Base-by-base conservation (phyloP, 2,888 invertebrate genomes). In the Agonopterix alstromeriana region DNA sequence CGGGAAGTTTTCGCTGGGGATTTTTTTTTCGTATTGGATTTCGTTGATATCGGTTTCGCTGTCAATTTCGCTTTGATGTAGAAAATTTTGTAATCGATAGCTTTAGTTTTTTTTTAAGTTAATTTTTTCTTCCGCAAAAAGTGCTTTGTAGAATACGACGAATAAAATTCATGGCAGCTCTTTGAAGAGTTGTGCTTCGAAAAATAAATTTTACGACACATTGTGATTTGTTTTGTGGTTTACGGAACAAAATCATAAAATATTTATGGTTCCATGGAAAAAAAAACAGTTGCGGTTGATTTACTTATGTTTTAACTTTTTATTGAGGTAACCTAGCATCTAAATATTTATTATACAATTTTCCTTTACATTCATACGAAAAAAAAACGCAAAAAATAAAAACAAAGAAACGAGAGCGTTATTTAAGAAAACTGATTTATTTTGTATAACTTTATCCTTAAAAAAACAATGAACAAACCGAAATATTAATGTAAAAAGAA, bases 1-100 rank as follows among this genome's bases (percentile, higher is more conserved):
- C 60, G 61, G 55, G 60, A 67, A 69, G 57, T 68, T 70, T 69
- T 61, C 62, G 64, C 60, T 10, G 9, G 58, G 53, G 47, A 61
- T 67, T 65, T 63, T 62, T n/a, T 63, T 49, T 53, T 52, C 11
- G 64, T 61, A 52, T 69, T 60, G 56, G 59, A 65, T 70, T 70
- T 63, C 60, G 54, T 57, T 62, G 55, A 44, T 36, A 48, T 65
- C 55, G 47, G 44, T 51, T 58, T 35, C 14, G 12, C 9, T 27
- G 49, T 46, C 36, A 42, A 42, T 14, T 41, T 10, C 38, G 10
- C 14, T 45, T 51, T 45, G 43, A 43, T 42, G 41, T 41, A 11
- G 11, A 10, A 42, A 14, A 45, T n/a, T n/a, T n/a, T 45, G 47
- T 14, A 49, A 47, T 47, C 46, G 46, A 49, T 49, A 27, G 8